Percentiles rank a stretch among this genome's conserved stretches.
Conservation (phyloP, 2,888 invertebrate species). For the Elgonia sp. region DNA sequence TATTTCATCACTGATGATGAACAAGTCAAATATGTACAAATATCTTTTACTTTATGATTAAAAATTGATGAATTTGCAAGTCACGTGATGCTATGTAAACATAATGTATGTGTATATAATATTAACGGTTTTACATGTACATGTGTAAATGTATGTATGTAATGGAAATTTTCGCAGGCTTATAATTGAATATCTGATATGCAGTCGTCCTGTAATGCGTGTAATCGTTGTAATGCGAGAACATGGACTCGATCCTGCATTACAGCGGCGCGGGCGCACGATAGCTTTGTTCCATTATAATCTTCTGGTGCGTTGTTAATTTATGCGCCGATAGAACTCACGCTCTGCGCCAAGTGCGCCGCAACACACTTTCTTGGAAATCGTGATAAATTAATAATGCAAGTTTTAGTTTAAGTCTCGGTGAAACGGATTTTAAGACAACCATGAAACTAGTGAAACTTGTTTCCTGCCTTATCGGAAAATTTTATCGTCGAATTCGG, state of each 20-base stretch:
- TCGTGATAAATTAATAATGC: conserved; percentile 73
- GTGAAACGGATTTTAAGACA: conserved; percentile 64
- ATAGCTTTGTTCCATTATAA: conserved; percentile 75
- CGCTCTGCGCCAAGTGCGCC: conserved; percentile 58
- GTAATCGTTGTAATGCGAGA: conserved; percentile 72
- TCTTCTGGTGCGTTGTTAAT: conserved; percentile 70
- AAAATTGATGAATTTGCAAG: too few relatives aligned
- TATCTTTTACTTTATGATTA: too few relatives aligned
- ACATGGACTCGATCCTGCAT: conserved; percentile 66
- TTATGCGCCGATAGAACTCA: conserved; percentile 72
- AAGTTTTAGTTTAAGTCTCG: conserved; percentile 58
- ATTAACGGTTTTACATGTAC: not conserved
- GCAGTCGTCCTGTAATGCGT: conserved; percentile 64
- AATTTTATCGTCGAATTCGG: too few relatives aligned
- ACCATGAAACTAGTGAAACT: conserved; percentile 11
- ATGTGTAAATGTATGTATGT: not conserved
- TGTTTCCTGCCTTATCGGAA: not conserved
- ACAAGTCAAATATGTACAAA: too few relatives aligned
- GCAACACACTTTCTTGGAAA: conserved; percentile 56
- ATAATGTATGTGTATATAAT: not conserved
- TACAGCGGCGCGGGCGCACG: conserved; percentile 63
- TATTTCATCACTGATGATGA: too few relatives aligned
- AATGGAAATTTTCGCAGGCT: conserved; percentile 47
- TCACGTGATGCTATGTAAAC: not conserved
- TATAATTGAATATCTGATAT: conserved; percentile 73